Percentiles rank a stretch among this genome's conserved stretches.
Conservation (phyloP, 2,888 invertebrate genomes). For the Mesopsocus fuscifrons region DNA sequence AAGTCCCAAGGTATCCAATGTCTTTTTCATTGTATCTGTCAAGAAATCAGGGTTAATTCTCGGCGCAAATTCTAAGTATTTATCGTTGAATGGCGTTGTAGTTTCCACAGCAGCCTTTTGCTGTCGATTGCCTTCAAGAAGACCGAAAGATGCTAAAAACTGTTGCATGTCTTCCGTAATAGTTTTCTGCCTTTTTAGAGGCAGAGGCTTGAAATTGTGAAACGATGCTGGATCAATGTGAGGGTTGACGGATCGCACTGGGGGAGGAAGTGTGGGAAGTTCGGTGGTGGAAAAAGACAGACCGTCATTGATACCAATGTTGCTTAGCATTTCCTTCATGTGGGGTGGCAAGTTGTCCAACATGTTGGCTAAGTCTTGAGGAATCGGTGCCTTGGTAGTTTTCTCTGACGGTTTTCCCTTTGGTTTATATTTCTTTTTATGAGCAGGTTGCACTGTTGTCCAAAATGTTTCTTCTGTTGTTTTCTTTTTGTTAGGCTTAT, state of each 20-base stretch:
- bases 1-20: slow-evolving; percentile 26
- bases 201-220: slow-evolving; percentile 27
- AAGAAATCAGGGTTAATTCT: slow-evolving; percentile 16
- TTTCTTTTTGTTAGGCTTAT: slow-evolving; percentile 6
- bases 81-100: slow-evolving; percentile 12
- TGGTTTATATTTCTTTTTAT: background rate
- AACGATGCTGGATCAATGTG: slow-evolving; percentile 23
- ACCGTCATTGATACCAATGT: slow-evolving; percentile 24
- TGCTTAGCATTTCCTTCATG: slow-evolving; percentile 26
- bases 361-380: background rate
- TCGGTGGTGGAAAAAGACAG: slow-evolving; percentile 11
- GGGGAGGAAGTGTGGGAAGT: slow-evolving; percentile 12
- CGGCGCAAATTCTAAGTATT: slow-evolving; percentile 1
- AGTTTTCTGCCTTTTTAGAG: slow-evolving; percentile 15
- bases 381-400: background rate
- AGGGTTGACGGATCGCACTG: slow-evolving; percentile 16
- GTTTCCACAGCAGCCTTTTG: slow-evolving; percentile 1
- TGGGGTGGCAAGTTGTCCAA: slow-evolving; percentile 17
- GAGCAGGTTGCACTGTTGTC: background rate
- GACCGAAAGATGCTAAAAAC: slow-evolving; percentile 27
- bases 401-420: background rate
- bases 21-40: slow-evolving; percentile 24
- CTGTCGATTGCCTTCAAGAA: slow-evolving; percentile 18
- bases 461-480: background rate
- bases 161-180: slow-evolving; percentile 24